These are phyloP conservation scores for Drosophila kohkoa DNA, from an alignment of 1,140 invertebrate species.

Conservation along the genomic window DNA sequence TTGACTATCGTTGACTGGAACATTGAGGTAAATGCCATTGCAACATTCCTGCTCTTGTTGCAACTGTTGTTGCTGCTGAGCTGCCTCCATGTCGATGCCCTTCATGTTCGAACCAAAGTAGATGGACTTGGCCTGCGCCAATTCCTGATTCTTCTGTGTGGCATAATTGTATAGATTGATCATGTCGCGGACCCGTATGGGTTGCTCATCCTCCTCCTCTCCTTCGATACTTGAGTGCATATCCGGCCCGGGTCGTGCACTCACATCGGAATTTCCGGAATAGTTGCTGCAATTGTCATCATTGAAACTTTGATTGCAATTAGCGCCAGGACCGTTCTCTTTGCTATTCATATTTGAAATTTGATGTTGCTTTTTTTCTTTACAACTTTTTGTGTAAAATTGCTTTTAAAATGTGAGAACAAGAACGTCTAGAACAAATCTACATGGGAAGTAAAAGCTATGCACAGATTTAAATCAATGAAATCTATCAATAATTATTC, in stretches of 20 bases:
- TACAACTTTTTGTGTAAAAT: slow-evolving; percentile 25
- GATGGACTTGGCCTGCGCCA: slow-evolving; percentile 62
- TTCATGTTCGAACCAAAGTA: slow-evolving; percentile 40
- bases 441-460: slow-evolving; percentile 23
- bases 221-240: neutral
- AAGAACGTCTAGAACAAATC: slow-evolving; percentile 38
- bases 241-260: slow-evolving; percentile 2
- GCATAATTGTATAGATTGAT: slow-evolving; percentile 72
- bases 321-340: slow-evolving; percentile 16
- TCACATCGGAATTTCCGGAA: slow-evolving; percentile 5
- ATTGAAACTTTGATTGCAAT: slow-evolving; percentile 17
- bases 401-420: slow-evolving; percentile 40
- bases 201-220: slow-evolving; percentile 39
- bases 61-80: slow-evolving; percentile 10
- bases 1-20: slow-evolving; percentile 12
- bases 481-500: neutral
- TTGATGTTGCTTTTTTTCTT: slow-evolving; percentile 1
- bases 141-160: slow-evolving; percentile 69
- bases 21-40: slow-evolving; percentile 31
- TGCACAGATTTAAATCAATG: neutral
- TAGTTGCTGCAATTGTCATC: slow-evolving; percentile 41
- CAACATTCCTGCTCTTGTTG: slow-evolving; percentile 8
- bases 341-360: slow-evolving; percentile 43
- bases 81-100: slow-evolving; percentile 10
- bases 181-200: slow-evolving; percentile 69